phyloP scores from a whole-genome alignment of 1,140 invertebrate genomes.

The Metaphire vulgaris region DNA sequence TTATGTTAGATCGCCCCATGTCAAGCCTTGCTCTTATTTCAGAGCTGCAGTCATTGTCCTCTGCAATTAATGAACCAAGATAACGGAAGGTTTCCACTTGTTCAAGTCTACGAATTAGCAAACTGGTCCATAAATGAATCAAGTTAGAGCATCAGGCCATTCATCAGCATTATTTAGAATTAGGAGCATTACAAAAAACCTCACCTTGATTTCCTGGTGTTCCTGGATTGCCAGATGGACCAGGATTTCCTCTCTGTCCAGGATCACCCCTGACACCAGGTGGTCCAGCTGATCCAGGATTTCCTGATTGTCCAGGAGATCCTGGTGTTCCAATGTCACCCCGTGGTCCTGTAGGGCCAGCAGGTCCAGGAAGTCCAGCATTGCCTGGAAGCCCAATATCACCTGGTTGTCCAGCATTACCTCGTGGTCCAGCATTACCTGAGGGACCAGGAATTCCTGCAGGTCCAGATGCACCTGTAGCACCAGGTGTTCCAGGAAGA shows the following conservation, averaged over 20 bases:
- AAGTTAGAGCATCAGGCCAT: too few relatives aligned
- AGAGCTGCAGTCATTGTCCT: too few relatives aligned
- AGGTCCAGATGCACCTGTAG: slow-evolving; percentile 7
- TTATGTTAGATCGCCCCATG: too few relatives aligned
- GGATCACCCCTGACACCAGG: neutral
- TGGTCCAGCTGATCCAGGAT: neutral
- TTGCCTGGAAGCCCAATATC: slow-evolving; percentile 8
- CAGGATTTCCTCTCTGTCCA: slow-evolving; percentile 22
- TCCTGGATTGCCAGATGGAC: slow-evolving; percentile 18
- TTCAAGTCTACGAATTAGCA: too few relatives aligned
- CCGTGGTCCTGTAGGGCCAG: slow-evolving; percentile 16
- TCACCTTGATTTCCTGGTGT: slow-evolving; percentile 11
- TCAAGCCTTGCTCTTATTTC: too few relatives aligned
- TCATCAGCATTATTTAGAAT: too few relatives aligned
- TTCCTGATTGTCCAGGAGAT: slow-evolving; percentile 14
- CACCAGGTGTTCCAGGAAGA: neutral
- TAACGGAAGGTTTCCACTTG: too few relatives aligned
- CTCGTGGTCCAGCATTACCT: slow-evolving; percentile 6
- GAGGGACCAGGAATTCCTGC: neutral
- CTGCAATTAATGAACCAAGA: too few relatives aligned
- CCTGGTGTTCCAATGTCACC: slow-evolving; percentile 18
- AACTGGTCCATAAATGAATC: too few relatives aligned
- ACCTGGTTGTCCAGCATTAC: slow-evolving; percentile 7
- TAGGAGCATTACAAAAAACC: too few relatives aligned
- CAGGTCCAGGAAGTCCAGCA: slow-evolving; percentile 1